phyloP scores from a whole-genome alignment of 2,888 invertebrate genomes.

The Lepidocyrtoides sp. region DNA sequence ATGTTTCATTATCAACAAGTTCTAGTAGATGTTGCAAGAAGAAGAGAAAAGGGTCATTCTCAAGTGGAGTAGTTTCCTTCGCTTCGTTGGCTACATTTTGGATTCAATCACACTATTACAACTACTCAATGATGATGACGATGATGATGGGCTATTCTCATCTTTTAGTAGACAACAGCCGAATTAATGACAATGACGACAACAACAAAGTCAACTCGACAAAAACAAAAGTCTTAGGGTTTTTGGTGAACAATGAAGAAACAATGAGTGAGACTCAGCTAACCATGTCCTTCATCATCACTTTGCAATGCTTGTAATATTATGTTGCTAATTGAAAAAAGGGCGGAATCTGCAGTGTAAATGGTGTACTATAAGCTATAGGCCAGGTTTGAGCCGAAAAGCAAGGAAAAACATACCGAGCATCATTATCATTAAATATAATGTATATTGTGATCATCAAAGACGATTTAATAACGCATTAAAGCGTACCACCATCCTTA shows the following conservation, averaged over 20 bases:
- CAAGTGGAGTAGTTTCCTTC: slow-evolving; percentile 60
- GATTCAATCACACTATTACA: neutral
- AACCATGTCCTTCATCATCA: slow-evolving; percentile 37
- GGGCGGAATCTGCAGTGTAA: slow-evolving; percentile 50
- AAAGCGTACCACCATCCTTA: slow-evolving; percentile 61
- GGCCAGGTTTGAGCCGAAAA: too few relatives aligned
- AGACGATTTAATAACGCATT: slow-evolving; percentile 24
- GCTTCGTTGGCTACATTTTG: slow-evolving; percentile 33
- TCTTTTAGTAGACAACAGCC: neutral
- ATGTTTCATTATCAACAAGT: slow-evolving; percentile 26
- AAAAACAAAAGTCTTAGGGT: slow-evolving; percentile 25
- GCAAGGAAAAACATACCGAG: neutral
- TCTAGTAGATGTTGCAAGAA: neutral
- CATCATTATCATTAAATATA: neutral
- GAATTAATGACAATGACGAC: slow-evolving; percentile 1
- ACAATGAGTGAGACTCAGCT: slow-evolving; percentile 29
- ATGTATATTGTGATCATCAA: neutral
- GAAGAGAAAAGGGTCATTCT: slow-evolving; percentile 39
- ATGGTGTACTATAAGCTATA: neutral
- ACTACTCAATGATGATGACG: neutral
- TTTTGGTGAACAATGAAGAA: neutral
- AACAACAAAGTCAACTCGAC: neutral
- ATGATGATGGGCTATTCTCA: slow-evolving; percentile 52
- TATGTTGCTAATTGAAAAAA: slow-evolving; percentile 4
- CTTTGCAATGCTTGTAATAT: neutral